phyloP scores from a whole-genome alignment of 2,797 vertebrate species.

The Tolypeutes matacus region DNA sequence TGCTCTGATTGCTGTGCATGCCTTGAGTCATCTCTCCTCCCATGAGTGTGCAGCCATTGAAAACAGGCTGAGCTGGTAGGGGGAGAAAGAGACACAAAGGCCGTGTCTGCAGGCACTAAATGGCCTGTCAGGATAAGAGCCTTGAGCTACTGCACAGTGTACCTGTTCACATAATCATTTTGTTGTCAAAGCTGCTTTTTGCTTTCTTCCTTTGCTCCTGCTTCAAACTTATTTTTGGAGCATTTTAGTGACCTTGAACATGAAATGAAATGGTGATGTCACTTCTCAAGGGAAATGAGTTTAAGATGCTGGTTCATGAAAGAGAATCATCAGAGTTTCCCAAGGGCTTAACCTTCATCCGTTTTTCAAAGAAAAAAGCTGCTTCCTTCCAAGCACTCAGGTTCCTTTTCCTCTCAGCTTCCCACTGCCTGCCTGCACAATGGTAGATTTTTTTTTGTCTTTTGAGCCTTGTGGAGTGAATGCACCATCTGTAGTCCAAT shows the following conservation, averaged over 20 bases:
- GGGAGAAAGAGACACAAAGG: constrained; percentile 33
- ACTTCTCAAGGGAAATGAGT: constrained; percentile 70
- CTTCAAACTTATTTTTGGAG: constrained; percentile 81
- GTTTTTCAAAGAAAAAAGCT: constrained; percentile 69
- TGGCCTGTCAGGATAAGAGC: not conserved
- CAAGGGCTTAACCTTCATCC: constrained; percentile 75
- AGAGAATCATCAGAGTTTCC: constrained; percentile 74
- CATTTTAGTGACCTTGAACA: constrained; percentile 82
- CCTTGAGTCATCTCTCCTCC: constrained; percentile 4
- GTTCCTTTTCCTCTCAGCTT: not conserved
- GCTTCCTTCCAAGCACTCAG: not conserved
- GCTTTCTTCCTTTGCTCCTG: constrained; percentile 45
- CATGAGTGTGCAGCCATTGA: not conserved
- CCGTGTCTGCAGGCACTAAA: not conserved
- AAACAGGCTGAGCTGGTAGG: constrained; percentile 44
- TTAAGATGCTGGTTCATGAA: constrained; percentile 78
- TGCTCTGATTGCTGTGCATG: constrained; percentile 53
- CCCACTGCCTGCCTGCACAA: not conserved
- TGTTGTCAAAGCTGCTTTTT: constrained; percentile 72
- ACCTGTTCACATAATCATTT: constrained; percentile 65
- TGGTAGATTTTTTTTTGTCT: not conserved
- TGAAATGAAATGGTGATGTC: constrained; percentile 71
- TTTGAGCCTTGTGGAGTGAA: constrained; percentile 44
- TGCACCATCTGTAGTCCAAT: constrained; percentile 50
- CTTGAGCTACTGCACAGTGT: not conserved